These are phyloP conservation scores for Limnephilus auricula DNA, from an alignment of 2,888 invertebrate species.

Conservation along the genomic window DNA sequence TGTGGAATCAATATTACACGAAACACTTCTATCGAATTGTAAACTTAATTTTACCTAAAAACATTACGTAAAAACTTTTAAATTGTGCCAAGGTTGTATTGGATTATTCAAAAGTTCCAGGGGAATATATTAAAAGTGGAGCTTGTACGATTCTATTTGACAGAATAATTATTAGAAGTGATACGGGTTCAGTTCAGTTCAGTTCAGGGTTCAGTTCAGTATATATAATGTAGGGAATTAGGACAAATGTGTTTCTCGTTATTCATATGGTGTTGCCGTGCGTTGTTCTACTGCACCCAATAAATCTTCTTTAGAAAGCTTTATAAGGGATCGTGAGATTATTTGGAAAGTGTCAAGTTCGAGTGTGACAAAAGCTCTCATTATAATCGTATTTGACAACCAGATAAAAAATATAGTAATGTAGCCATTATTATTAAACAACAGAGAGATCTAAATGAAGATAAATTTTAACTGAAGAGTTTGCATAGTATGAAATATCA, in stretches of 20 bases:
- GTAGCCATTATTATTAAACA: neutral
- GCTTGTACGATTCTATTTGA: neutral
- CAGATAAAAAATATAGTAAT: neutral
- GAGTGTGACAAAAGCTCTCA: neutral
- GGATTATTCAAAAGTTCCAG: neutral
- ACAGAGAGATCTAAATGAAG: too few species aligned
- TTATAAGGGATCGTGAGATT: constrained; percentile 2
- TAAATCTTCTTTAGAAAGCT: constrained; percentile 20
- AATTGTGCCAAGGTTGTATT: too few species aligned
- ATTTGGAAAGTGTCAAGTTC: neutral
- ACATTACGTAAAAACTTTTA: too few species aligned
- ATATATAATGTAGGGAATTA: neutral
- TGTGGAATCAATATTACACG: too few species aligned
- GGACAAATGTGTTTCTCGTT: constrained; percentile 28
- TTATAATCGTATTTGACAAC: neutral
- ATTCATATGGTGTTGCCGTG: constrained; percentile 20
- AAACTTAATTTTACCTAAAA: too few species aligned
- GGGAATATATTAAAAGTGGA: neutral
- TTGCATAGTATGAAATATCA: neutral
- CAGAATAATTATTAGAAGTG: neutral
- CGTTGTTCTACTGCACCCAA: constrained; percentile 11
- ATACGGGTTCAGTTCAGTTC: constrained; percentile 7
- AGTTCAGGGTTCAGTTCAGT: constrained; percentile 13
- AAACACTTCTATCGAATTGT: too few species aligned
- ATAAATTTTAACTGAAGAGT: neutral